Conservation (phyloP, 2,888 invertebrate species). For the Dryobota labecula region DNA sequence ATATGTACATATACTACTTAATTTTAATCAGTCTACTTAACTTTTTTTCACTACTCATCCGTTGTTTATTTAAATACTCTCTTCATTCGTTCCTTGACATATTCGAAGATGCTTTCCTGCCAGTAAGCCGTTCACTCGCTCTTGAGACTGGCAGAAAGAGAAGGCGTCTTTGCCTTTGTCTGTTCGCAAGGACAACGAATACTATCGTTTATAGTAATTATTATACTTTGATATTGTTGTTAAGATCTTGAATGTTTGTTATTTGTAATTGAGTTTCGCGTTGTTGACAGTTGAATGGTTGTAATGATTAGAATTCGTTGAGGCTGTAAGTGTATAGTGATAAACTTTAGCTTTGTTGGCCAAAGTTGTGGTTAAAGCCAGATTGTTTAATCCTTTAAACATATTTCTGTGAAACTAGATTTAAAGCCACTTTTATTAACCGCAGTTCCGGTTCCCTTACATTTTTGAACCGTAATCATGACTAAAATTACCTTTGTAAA, state of each 20-base stretch:
- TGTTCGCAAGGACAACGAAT: conserved; percentile 56
- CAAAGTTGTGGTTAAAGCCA: conserved; percentile 13
- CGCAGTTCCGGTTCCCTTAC: background rate
- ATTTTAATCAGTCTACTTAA: background rate
- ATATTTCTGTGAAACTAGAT: conserved; percentile 13
- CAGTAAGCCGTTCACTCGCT: conserved; percentile 64
- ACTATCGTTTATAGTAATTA: conserved; percentile 26
- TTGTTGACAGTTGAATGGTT: conserved; percentile 6
- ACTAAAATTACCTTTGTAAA: background rate
- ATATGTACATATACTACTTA: too few relatives aligned
- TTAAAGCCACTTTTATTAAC: background rate
- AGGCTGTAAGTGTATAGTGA: background rate
- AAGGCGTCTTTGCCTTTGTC: conserved; percentile 40
- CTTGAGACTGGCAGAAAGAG: conserved; percentile 63
- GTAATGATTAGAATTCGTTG: background rate
- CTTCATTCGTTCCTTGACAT: conserved; percentile 68
- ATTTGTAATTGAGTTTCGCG: conserved; percentile 28
- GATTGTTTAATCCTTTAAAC: too few relatives aligned
- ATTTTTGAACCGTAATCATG: background rate
- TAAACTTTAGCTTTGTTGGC: background rate
- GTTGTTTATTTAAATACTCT: background rate
- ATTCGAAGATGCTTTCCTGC: conserved; percentile 68
- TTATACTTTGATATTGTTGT: conserved; percentile 1
- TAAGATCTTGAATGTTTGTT: conserved; percentile 24
- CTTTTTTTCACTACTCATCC: background rate